Base-by-base conservation (phyloP, 2,888 invertebrate genomes). In the Noctua fimbriata region DNA sequence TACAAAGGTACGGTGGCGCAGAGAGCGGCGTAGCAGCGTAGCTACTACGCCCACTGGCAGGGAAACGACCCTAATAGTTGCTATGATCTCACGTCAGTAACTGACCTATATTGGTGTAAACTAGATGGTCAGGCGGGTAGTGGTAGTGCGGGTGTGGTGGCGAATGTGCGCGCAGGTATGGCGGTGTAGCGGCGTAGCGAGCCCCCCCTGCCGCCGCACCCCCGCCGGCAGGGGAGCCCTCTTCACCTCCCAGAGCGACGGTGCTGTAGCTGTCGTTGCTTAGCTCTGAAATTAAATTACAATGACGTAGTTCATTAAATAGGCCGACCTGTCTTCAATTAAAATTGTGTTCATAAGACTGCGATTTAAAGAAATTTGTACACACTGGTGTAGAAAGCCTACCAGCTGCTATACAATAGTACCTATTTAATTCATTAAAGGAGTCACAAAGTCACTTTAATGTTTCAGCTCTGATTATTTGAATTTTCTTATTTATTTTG, bases 181-280 rank as follows among this genome's bases (percentile, higher is more conserved):
- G 98, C 85, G 98, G 98, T 73, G 98, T 98, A 88, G 97, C 93
- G 16, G 94, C 94, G 90, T 94, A 97, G 52, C 96, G 93, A 14
- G 95, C 91, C 94, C 92, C 98, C 97, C 93, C 98, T 97, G 96
- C 89, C 87, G 98, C 92, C 88, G 97, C 89, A 92, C 97, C 91
- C 96, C 98, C 93, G 97, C 98, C 95, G 9, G 95, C 96, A 16
- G 97, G 96, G 21, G 98, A 98, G 70, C 98, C 98, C 91, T 98
- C 98, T 89, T 98, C 98, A 92, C 98, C 97, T 12, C 98, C 98
- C 97, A 98, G 97, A 92, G 98, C 98, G 85, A 98, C 98, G 21
- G 98, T 99, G 88, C 98, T 98, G 94, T 98, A 99, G 95, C 99
- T 99, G 94, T 99, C 99, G 95, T 99, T 99, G 94, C 98, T 98